Evolutionary conservation across 2,113 vertebrate genomes (phyloP).

Genomic region (Labrus mixtus): DNA sequence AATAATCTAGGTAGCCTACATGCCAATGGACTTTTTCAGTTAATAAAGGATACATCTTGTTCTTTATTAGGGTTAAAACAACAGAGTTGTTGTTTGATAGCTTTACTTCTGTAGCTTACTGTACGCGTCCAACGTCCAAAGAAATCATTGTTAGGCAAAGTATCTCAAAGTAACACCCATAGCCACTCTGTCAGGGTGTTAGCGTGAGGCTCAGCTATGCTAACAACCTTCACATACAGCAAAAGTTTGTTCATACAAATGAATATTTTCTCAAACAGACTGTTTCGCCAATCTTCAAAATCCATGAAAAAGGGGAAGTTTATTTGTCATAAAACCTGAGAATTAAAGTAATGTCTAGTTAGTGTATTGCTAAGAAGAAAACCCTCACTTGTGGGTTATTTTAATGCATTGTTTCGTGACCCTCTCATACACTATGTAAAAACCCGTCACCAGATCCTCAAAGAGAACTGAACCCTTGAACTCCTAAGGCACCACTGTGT

Average conservation of each 20-base stretch:
- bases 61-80: no score
- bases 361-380: background rate
- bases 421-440: background rate
- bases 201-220: background rate
- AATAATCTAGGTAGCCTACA: no score
- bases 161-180: background rate
- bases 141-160: no score
- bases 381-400: background rate
- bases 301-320: no score
- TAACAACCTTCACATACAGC: background rate
- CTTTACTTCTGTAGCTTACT: no score
- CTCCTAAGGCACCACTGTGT: background rate
- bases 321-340: background rate
- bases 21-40: no score
- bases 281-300: background rate
- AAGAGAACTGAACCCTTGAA: slow-evolving; percentile 13
- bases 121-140: no score
- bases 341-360: background rate
- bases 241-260: background rate
- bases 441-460: background rate
- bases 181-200: background rate
- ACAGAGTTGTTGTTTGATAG: no score
- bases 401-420: background rate
- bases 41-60: no score
- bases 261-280: slow-evolving; percentile 20